Conservation (phyloP, 2,797 vertebrate genomes). For the Enteromius unitaeniatus region DNA sequence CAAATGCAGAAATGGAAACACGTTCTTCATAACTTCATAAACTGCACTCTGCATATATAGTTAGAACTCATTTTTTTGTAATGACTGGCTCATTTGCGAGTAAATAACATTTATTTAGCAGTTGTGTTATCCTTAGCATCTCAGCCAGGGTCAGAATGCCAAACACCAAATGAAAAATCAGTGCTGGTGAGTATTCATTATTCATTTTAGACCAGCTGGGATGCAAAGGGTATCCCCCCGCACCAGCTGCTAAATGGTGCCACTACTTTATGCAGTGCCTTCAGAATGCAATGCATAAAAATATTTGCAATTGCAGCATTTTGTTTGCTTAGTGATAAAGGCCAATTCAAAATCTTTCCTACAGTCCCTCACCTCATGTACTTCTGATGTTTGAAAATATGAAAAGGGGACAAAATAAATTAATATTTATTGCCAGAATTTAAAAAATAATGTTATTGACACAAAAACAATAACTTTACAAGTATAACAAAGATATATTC, state of each 20-base stretch:
- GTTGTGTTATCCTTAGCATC: neutral
- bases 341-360: neutral
- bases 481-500: neutral
- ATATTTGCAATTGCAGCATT: neutral
- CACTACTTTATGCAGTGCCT: neutral
- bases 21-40: neutral
- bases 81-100: neutral
- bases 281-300: neutral
- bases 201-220: constrained; percentile 5
- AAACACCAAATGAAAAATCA: neutral
- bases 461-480: neutral
- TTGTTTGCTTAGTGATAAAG: neutral
- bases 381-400: neutral
- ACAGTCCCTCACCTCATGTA: neutral
- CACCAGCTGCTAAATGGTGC: neutral
- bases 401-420: neutral
- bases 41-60: neutral
- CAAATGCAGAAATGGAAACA: neutral
- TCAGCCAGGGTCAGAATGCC: neutral
- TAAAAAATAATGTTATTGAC: neutral
- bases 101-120: neutral
- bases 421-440: neutral
- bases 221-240: neutral
- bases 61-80: neutral
- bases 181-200: neutral